These are phyloP conservation scores for Etheostoma perlongum DNA, from an alignment of 2,797 vertebrate species.

Conservation along the genomic window DNA sequence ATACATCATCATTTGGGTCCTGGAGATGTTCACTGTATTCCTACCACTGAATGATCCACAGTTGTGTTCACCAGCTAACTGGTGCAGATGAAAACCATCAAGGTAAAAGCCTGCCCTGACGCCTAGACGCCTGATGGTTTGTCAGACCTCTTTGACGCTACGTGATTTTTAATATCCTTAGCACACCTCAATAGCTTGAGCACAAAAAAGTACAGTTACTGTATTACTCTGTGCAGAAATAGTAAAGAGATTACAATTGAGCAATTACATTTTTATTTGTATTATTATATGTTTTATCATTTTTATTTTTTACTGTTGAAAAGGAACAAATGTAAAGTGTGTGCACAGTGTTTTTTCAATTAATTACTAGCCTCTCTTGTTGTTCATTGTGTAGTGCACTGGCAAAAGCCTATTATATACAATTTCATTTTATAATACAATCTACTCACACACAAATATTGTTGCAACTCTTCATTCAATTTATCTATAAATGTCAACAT, in stretches of 20 bases:
- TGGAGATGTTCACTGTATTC: conserved; percentile 21
- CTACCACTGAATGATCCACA: conserved; percentile 2
- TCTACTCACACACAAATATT: conserved; percentile 37
- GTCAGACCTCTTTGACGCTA: conserved; percentile 12
- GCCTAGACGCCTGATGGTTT: conserved; percentile 19
- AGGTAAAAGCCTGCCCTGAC: conserved; percentile 18
- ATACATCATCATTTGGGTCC: conserved; percentile 18
- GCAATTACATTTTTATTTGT: not conserved
- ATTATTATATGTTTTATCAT: not conserved
- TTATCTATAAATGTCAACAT: conserved; percentile 77
- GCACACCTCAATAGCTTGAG: not conserved
- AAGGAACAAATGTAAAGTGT: not conserved
- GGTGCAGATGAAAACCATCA: conserved; percentile 33
- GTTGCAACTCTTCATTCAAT: conserved; percentile 63
- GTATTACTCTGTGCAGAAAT: not conserved
- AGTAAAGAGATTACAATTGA: conserved; percentile 7
- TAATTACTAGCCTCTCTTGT: conserved; percentile 1
- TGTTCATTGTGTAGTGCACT: conserved; percentile 23
- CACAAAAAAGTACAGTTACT: not conserved
- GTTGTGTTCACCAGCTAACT: conserved; percentile 26
- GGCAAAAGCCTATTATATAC: conserved; percentile 11
- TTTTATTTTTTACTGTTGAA: not conserved
- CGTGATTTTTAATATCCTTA: conserved; percentile 35
- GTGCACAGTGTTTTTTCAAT: conserved; percentile 42
- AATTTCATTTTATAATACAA: conserved; percentile 46